phyloP scores from a whole-genome alignment of 64 coral and sea anemone genomes.

The Cladopsammia gracilis region DNA sequence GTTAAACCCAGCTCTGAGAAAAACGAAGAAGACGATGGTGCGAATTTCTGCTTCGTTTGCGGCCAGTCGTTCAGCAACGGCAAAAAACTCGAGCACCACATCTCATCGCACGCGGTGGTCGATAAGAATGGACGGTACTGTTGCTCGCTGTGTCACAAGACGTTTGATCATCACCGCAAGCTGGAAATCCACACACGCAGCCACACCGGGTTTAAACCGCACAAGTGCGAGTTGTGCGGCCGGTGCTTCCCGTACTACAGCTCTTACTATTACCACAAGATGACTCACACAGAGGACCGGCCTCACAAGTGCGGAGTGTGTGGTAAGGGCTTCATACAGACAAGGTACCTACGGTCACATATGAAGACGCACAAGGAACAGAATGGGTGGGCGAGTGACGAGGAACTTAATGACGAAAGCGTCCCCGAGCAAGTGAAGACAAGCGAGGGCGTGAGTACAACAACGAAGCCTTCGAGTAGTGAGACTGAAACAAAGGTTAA shows the following conservation, averaged over 20 bases:
- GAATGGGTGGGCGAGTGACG: constrained; percentile 79
- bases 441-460: neutral
- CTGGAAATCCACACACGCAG: constrained; percentile 92
- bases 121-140: constrained; percentile 89
- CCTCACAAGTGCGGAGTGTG: constrained; percentile 93
- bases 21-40: constrained; percentile 44
- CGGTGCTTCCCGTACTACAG: constrained; percentile 95
- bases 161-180: constrained; percentile 91
- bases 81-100: constrained; percentile 87
- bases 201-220: constrained; percentile 93
- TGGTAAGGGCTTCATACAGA: constrained; percentile 96
- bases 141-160: constrained; percentile 84
- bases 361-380: constrained; percentile 89
- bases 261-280: constrained; percentile 95
- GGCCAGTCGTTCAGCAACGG: constrained; percentile 83
- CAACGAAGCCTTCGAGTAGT: constrained; percentile 42
- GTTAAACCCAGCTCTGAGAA: neutral
- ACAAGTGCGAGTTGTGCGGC: constrained; percentile 90
- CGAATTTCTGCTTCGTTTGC: constrained; percentile 82
- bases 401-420: constrained; percentile 56
- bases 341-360: constrained; percentile 85
- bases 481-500: constrained; percentile 37
- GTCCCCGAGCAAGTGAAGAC: constrained; percentile 22
- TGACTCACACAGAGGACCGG: constrained; percentile 95
- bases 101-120: constrained; percentile 86